Conservation (phyloP, 2,113 vertebrate genomes). For the Corythoichthys intestinalis region DNA sequence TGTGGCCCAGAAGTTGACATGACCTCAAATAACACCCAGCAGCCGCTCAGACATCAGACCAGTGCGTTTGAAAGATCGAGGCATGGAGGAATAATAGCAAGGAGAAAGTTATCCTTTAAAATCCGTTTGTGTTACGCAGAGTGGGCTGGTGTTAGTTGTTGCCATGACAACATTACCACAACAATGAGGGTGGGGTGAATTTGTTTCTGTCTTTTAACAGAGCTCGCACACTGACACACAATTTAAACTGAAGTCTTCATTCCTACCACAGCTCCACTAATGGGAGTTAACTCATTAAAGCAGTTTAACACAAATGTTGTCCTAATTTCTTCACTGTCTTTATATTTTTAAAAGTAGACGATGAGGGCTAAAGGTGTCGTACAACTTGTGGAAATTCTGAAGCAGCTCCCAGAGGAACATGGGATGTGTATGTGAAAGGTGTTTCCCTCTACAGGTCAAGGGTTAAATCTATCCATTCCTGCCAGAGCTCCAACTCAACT, state of each 20-base stretch:
- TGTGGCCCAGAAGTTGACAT: slow-evolving; percentile 49
- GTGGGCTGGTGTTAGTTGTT: slow-evolving; percentile 44
- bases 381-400: slow-evolving; percentile 53
- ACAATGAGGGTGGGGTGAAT: slow-evolving; percentile 53
- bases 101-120: slow-evolving; percentile 35
- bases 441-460: slow-evolving; percentile 60
- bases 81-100: background rate
- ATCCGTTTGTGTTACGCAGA: slow-evolving; percentile 24
- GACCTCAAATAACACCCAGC: slow-evolving; percentile 55
- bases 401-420: slow-evolving; percentile 5
- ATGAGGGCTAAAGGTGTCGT: slow-evolving; percentile 21
- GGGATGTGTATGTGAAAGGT: slow-evolving; percentile 35
- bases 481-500: slow-evolving; percentile 31
- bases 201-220: slow-evolving; percentile 19
- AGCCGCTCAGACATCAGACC: slow-evolving; percentile 36
- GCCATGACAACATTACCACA: slow-evolving; percentile 58
- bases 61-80: background rate
- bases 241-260: background rate
- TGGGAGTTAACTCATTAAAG: slow-evolving; percentile 8
- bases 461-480: slow-evolving; percentile 58
- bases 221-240: slow-evolving; percentile 6
- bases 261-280: slow-evolving; percentile 19
- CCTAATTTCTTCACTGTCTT: slow-evolving; percentile 7
- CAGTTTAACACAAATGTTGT: slow-evolving; percentile 22
- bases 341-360: background rate